These are phyloP conservation scores for Aldabrachelys gigantea DNA, from an alignment of 2,113 vertebrate genomes.

Conservation along the genomic window DNA sequence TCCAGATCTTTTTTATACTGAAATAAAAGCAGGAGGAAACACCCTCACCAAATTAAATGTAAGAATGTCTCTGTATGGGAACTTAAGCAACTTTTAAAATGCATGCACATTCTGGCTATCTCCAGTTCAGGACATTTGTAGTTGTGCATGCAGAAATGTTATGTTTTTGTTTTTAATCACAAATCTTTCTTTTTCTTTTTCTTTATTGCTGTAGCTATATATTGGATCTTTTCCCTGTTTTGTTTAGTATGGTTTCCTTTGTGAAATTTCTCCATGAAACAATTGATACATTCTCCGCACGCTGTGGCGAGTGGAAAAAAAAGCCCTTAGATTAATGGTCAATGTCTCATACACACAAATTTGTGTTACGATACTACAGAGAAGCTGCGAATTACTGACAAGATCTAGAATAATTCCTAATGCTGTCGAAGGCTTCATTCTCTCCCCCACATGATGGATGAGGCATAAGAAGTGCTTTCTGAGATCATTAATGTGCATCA, in stretches of 20 bases:
- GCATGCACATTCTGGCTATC: neutral
- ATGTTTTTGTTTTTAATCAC: constrained; percentile 58
- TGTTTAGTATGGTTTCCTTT: constrained; percentile 76
- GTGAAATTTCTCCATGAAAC: constrained; percentile 76
- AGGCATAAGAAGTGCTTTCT: constrained; percentile 83
- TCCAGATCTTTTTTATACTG: neutral
- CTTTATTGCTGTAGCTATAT: constrained; percentile 72
- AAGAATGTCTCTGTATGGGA: neutral
- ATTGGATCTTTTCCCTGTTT: constrained; percentile 74
- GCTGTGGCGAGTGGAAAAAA: constrained; percentile 56
- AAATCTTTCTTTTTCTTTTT: constrained; percentile 74
- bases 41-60: constrained; percentile 38
- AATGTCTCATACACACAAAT: constrained; percentile 80
- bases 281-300: constrained; percentile 79
- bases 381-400: constrained; percentile 85
- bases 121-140: neutral
- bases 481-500: constrained; percentile 84
- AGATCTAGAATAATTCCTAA: constrained; percentile 87
- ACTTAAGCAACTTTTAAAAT: constrained; percentile 62
- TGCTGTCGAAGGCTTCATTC: constrained; percentile 85
- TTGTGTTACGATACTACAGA: constrained; percentile 81
- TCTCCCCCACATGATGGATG: constrained; percentile 83
- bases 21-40: accelerated
- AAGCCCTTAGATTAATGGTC: constrained; percentile 82
- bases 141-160: constrained; percentile 45